Conservation (phyloP, 2,888 invertebrate species). For the Xestia ashworthii region DNA sequence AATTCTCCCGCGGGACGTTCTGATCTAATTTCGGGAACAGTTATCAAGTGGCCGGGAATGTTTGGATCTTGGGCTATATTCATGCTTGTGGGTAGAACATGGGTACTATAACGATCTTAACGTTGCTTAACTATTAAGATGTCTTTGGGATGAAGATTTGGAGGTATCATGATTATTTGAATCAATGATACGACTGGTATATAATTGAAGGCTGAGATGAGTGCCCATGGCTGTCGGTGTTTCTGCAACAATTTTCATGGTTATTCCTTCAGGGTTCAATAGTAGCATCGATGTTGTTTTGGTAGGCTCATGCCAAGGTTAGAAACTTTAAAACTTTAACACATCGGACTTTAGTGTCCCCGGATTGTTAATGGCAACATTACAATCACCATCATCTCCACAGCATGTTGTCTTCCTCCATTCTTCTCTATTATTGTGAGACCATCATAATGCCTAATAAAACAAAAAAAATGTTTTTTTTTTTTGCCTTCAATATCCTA, state of each 20-base stretch:
- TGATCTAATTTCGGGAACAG: conserved; percentile 79
- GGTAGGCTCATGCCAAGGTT: not conserved
- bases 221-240: not conserved
- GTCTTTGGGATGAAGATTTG: not conserved
- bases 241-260: not conserved
- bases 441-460: too few species aligned
- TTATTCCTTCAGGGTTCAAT: not conserved
- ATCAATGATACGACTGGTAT: not conserved
- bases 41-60: conserved; percentile 76
- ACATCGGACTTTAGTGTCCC: too few species aligned
- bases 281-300: not conserved
- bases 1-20: conserved; percentile 78
- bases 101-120: conserved; percentile 41
- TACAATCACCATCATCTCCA: too few species aligned
- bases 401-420: too few species aligned
- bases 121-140: conserved; percentile 18
- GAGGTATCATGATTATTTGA: not conserved
- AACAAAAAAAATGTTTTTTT: too few species aligned
- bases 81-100: conserved; percentile 42
- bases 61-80: conserved; percentile 65
- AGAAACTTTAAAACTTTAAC: too few species aligned
- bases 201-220: not conserved
- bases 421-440: too few species aligned
- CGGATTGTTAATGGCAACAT: too few species aligned
- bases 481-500: too few species aligned